phyloP scores from a whole-genome alignment of 2,797 vertebrate species.

The Danio choprae region DNA sequence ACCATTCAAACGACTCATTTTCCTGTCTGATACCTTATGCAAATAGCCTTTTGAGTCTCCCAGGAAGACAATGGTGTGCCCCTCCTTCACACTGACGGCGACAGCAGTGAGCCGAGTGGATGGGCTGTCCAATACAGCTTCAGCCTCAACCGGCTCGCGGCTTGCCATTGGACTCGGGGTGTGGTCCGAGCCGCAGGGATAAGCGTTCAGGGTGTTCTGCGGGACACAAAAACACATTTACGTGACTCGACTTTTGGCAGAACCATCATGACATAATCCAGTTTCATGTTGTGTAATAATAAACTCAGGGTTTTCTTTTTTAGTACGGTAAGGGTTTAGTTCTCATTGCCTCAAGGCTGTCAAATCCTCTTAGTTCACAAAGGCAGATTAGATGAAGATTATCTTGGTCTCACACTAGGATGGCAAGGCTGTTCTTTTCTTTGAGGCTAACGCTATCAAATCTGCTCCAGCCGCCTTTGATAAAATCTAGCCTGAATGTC shows the following conservation, averaged over 20 bases:
- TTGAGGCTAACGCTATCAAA: slow-evolving; percentile 63
- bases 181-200: slow-evolving; percentile 96
- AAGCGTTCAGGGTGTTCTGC: slow-evolving; percentile 92
- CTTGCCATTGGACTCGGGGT: slow-evolving; percentile 98
- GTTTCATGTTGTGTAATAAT: slow-evolving; percentile 29
- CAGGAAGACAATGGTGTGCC: slow-evolving; percentile 90
- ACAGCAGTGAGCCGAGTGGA: slow-evolving; percentile 87
- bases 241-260: not conserved
- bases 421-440: slow-evolving; percentile 56
- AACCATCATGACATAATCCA: slow-evolving; percentile 7
- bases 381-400: slow-evolving; percentile 71
- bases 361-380: slow-evolving; percentile 65
- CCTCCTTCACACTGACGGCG: slow-evolving; percentile 85
- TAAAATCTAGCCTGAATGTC: slow-evolving; percentile 31
- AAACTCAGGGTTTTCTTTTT: not conserved
- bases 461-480: slow-evolving; percentile 45
- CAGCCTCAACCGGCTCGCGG: slow-evolving; percentile 79
- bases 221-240: slow-evolving; percentile 38
- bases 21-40: slow-evolving; percentile 76
- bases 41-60: slow-evolving; percentile 92
- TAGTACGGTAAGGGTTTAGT: slow-evolving; percentile 27
- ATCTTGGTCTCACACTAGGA: slow-evolving; percentile 58
- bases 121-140: slow-evolving; percentile 79
- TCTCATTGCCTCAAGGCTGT: slow-evolving; percentile 48
- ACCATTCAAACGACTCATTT: not conserved